Base-by-base conservation (phyloP, 2,113 vertebrate species). In the Pagrus major region DNA sequence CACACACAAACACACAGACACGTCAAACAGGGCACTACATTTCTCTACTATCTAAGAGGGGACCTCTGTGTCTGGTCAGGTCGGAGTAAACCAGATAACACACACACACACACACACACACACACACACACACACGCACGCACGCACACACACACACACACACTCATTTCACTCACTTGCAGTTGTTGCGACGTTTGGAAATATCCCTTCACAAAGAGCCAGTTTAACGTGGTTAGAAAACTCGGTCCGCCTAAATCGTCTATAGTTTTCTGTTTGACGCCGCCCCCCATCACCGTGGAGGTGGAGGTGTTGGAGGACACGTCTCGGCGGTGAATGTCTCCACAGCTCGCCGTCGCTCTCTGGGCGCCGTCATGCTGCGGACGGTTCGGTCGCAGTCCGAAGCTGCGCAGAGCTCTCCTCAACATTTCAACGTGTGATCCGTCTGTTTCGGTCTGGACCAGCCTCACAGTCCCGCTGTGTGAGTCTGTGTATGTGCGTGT, bases 121-220 rank as follows among this genome's bases (percentile, higher is more conserved):
- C n/a, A n/a, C n/a, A n/a, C n/a, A n/a, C n/a, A n/a, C n/a, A n/a
- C n/a, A n/a, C n/a, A n/a, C n/a, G n/a, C n/a, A n/a, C n/a, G n/a
- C n/a, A n/a, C n/a, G n/a, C n/a, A n/a, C n/a, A n/a, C n/a, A n/a
- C n/a, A n/a, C n/a, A n/a, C n/a, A n/a, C n/a, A n/a, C n/a, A n/a
- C n/a, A n/a, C n/a, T n/a, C n/a, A 15, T 4, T n/a, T 2, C 23
- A 60, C 86, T 90, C 64, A 94, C 95, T 64, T 96, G 95, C 88
- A 96, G 39, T 58, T 94, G 89, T 9, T 96, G 95, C 46, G 84
- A 70, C 9, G 64, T 92, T 5, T 86, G 11, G 58, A 94, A 91
- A 56, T 94, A 95, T 0, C 95, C 95, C 44, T 95, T 96, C 0
- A 92, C 71, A 29, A 96, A 94, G 0, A 95, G 85, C 95, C 95